Percentiles rank a stretch among this genome's conserved stretches.
These are phyloP conservation scores for Panopea generosa DNA, from an alignment of 2,888 invertebrate species.

Conservation along the genomic window DNA sequence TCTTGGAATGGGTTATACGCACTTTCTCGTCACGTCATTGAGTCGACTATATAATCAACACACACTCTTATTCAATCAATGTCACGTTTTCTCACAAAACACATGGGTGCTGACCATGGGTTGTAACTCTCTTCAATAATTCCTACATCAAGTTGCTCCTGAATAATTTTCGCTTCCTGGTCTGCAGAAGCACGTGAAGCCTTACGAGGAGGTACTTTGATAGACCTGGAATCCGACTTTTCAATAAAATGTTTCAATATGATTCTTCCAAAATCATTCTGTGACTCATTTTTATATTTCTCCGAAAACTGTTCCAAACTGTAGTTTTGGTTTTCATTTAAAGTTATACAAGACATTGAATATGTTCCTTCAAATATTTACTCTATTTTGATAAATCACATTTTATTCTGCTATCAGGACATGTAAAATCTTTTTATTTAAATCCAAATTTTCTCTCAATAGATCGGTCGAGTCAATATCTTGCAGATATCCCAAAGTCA, in stretches of 20 bases:
- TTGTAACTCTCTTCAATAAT: constrained; percentile 26
- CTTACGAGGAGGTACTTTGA: constrained; percentile 31
- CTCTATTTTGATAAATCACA: too few relatives aligned
- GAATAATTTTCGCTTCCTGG: constrained; percentile 28
- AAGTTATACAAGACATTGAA: background rate
- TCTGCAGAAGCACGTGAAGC: constrained; percentile 23
- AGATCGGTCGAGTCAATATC: constrained; percentile 7
- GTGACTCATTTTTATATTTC: constrained; percentile 18
- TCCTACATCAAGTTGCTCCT: constrained; percentile 13
- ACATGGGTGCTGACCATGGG: constrained; percentile 47
- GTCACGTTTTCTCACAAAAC: too few relatives aligned
- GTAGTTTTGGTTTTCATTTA: background rate
- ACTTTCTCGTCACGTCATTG: constrained; percentile 29
- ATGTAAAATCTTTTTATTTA: constrained; percentile 1
- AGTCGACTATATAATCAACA: constrained; percentile 49
- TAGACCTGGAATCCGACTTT: constrained; percentile 14
- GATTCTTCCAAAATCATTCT: constrained; percentile 30
- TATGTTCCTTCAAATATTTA: background rate
- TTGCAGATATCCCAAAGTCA: background rate
- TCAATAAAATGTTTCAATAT: constrained; percentile 35
- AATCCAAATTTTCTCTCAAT: constrained; percentile 13
- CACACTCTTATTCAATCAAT: constrained; percentile 32
- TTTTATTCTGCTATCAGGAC: too few relatives aligned
- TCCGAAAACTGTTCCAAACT: constrained; percentile 15
- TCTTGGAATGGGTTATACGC: constrained; percentile 39